Conservation (phyloP, 2,113 vertebrate species). For the Cettia cetti region DNA sequence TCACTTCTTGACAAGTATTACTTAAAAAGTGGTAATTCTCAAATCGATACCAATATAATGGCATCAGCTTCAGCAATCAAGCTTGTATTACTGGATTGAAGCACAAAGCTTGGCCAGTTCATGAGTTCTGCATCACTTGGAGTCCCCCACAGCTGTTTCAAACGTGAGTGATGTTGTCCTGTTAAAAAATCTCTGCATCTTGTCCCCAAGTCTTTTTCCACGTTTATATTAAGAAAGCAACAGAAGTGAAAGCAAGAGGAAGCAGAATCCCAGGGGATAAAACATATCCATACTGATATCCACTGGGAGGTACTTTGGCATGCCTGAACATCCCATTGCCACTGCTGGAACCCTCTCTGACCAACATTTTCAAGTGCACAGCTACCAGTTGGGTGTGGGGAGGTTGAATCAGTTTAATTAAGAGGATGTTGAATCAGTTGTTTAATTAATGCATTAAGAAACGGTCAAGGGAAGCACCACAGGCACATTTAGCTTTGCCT, state of each 20-base stretch:
- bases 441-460: background rate
- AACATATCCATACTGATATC: background rate
- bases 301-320: background rate
- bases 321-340: background rate
- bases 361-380: background rate
- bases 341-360: background rate
- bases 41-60: background rate
- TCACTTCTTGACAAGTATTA: background rate
- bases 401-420: background rate
- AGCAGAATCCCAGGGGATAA: background rate
- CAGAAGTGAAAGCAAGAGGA: background rate
- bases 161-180: rapidly evolving
- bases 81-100: background rate
- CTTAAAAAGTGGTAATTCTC: background rate
- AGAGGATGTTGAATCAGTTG: background rate
- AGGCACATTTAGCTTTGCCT: background rate
- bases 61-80: background rate
- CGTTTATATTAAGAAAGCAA: background rate
- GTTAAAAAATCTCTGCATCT: background rate
- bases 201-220: background rate
- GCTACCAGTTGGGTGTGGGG: background rate
- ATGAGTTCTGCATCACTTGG: background rate
- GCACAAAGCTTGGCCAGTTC: background rate
- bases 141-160: background rate
- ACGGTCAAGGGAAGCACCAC: background rate